Conservation (phyloP, 2,888 invertebrate genomes). For the Automeris io region DNA sequence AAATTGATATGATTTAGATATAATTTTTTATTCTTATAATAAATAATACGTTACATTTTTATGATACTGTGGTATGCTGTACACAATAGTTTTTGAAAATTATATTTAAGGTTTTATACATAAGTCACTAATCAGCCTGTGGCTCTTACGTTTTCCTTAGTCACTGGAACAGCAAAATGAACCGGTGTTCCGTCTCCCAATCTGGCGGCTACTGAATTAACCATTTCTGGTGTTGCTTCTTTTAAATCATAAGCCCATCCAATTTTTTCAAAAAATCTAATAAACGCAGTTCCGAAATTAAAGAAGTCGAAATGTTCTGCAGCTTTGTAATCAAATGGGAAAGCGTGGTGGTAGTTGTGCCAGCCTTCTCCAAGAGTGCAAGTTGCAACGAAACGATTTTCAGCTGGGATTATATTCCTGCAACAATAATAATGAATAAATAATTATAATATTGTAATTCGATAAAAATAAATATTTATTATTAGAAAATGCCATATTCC, state of each 20-base stretch:
- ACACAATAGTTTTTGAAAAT: not conserved
- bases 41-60: not conserved
- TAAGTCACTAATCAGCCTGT: slow-evolving; percentile 16
- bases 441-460: not conserved
- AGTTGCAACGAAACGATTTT: slow-evolving; percentile 79
- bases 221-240: slow-evolving; percentile 59
- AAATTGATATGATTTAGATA: not conserved
- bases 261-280: slow-evolving; percentile 51
- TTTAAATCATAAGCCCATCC: slow-evolving; percentile 65
- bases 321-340: slow-evolving; percentile 81
- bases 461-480: too few species aligned
- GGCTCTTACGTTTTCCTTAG: slow-evolving; percentile 19
- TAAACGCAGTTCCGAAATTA: slow-evolving; percentile 54
- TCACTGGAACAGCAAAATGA: slow-evolving; percentile 38
- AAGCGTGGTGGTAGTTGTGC: slow-evolving; percentile 88
- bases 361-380: slow-evolving; percentile 82
- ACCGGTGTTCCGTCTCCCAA: slow-evolving; percentile 62
- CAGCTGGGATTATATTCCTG: slow-evolving; percentile 79
- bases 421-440: slow-evolving; percentile 20
- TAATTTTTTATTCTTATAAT: too few species aligned
- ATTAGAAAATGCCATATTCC: too few species aligned
- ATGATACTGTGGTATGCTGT: not conserved
- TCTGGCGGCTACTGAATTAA: slow-evolving; percentile 58
- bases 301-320: slow-evolving; percentile 72
- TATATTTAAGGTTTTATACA: not conserved